Percentiles rank a stretch among this genome's conserved stretches.
phyloP scores from a whole-genome alignment of 2,888 invertebrate genomes.

The Trilocha varians region DNA sequence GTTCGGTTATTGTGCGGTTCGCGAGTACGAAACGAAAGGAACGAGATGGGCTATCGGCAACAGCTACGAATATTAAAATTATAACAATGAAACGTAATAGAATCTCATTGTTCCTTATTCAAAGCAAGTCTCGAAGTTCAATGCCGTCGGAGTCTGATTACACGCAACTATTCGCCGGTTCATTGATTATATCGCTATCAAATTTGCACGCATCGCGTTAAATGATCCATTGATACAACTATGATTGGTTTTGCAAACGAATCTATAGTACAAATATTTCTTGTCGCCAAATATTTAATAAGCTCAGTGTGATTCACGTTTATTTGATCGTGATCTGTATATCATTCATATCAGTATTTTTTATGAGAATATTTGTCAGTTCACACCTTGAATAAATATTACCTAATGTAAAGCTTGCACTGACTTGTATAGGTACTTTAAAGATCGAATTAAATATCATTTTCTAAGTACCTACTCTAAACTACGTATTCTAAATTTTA shows the following conservation, averaged over 20 bases:
- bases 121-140: slow-evolving; percentile 47
- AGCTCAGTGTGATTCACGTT: slow-evolving; percentile 1
- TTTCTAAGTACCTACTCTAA: no score
- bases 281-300: slow-evolving; percentile 11
- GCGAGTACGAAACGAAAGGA: slow-evolving; percentile 43
- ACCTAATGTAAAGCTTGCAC: no score
- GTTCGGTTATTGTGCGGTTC: slow-evolving; percentile 46
- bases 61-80: slow-evolving; percentile 49
- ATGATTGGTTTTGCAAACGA: slow-evolving; percentile 16
- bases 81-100: slow-evolving; percentile 31
- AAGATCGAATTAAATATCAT: no score
- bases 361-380: no score
- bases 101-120: slow-evolving; percentile 29
- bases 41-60: slow-evolving; percentile 51
- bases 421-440: no score
- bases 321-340: background rate
- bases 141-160: slow-evolving; percentile 47
- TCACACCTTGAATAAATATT: no score
- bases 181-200: slow-evolving; percentile 47
- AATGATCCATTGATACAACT: slow-evolving; percentile 40
- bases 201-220: slow-evolving; percentile 49
- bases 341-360: background rate
- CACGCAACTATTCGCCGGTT: slow-evolving; percentile 42
- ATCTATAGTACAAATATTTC: slow-evolving; percentile 19
- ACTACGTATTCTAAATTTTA: no score